Percentiles rank a stretch among this genome's conserved stretches.
These are phyloP conservation scores for Actinostola sp. DNA, from an alignment of 92 coral and sea anemone species.

Conservation along the genomic window DNA sequence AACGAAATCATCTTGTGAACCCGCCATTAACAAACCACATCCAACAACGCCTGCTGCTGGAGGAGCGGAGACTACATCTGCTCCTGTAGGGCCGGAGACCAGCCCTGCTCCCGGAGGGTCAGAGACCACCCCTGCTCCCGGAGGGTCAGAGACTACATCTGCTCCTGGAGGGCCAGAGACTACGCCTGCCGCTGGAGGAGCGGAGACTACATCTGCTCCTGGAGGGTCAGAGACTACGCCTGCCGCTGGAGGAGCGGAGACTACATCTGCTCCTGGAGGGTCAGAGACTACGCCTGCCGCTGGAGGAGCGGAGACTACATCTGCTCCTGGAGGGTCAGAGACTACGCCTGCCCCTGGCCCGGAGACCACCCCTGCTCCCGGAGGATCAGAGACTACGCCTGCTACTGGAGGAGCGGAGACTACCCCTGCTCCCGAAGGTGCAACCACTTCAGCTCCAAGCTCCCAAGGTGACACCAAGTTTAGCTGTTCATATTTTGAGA, in stretches of 20 bases:
- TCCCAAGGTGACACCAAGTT: no score
- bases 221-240: slow-evolving; percentile 14
- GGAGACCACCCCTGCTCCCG: slow-evolving; percentile 16
- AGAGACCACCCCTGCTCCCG: slow-evolving; percentile 31
- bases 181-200: slow-evolving; percentile 20
- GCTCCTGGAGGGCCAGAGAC: slow-evolving; percentile 34
- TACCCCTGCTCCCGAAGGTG: neutral
- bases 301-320: slow-evolving; percentile 24
- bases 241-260: slow-evolving; percentile 18
- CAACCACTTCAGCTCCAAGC: slow-evolving; percentile 5
- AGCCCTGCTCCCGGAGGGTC: slow-evolving; percentile 25
- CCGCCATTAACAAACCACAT: neutral
- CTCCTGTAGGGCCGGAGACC: neutral
- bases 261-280: neutral
- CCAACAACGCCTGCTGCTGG: slow-evolving; percentile 25
- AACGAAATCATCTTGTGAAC: neutral
- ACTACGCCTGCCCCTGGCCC: slow-evolving; percentile 27
- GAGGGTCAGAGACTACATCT: slow-evolving; percentile 23
- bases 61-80: neutral
- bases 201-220: slow-evolving; percentile 19
- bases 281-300: slow-evolving; percentile 30
- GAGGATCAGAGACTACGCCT: slow-evolving; percentile 14
- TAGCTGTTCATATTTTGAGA: no score
- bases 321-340: slow-evolving; percentile 30
- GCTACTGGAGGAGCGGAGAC: slow-evolving; percentile 20